These are phyloP conservation scores for Drosophila quinaria DNA, from an alignment of 2,888 invertebrate species.

Conservation along the genomic window DNA sequence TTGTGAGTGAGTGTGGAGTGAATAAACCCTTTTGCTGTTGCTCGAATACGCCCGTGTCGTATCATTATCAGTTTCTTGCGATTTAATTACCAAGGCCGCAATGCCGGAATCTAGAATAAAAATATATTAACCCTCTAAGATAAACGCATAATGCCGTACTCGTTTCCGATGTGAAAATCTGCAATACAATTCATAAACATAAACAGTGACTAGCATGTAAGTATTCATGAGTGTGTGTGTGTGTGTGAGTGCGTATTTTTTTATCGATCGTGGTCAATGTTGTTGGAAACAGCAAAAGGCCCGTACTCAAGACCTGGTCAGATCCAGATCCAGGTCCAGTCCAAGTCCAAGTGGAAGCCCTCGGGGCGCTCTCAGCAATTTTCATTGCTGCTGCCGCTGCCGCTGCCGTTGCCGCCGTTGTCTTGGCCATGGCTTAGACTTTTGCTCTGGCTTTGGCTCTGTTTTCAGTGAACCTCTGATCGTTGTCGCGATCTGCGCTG, in stretches of 20 bases:
- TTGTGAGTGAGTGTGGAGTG: constrained; percentile 27
- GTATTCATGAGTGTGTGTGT: constrained; percentile 9
- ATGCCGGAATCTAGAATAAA: constrained; percentile 38
- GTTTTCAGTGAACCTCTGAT: constrained; percentile 51
- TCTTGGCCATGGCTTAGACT: constrained; percentile 42
- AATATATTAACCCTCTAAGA: constrained; percentile 65
- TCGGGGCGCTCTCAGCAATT: constrained; percentile 84
- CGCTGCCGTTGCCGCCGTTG: constrained; percentile 33
- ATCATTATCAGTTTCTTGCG: constrained; percentile 70
- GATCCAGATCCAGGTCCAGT: constrained; percentile 66
- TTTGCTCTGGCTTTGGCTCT: constrained; percentile 25
- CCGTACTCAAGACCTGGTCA: constrained; percentile 60
- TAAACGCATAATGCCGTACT: constrained; percentile 70
- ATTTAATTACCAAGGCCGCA: constrained; percentile 76
- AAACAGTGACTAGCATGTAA: constrained; percentile 45
- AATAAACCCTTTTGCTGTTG: constrained; percentile 54
- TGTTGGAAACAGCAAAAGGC: constrained; percentile 58
- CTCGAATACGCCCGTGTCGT: constrained; percentile 34
- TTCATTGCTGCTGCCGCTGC: constrained; percentile 64
- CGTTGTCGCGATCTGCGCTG: constrained; percentile 75
- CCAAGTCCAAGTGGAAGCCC: constrained; percentile 74
- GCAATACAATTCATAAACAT: constrained; percentile 72
- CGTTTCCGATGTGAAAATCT: constrained; percentile 53
- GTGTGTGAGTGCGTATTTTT: constrained; percentile 25
- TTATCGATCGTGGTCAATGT: constrained; percentile 79